phyloP scores from a whole-genome alignment of 1,140 invertebrate genomes.

The Neodiprion fabricii region DNA sequence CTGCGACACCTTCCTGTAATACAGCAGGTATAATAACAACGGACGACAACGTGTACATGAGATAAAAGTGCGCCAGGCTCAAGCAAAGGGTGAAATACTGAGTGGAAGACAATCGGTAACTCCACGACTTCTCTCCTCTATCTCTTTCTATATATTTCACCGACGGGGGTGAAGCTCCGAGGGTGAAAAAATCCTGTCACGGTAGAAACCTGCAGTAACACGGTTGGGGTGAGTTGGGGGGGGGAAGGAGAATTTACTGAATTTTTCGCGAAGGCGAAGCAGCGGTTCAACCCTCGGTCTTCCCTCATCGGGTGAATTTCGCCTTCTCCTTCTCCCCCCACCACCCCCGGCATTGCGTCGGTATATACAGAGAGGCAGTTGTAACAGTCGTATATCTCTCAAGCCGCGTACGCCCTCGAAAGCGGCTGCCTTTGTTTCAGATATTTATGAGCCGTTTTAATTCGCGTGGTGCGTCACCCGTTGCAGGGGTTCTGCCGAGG shows the following conservation, averaged over 20 bases:
- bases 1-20: too few relatives aligned
- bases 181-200: too few relatives aligned
- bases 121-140: too few relatives aligned
- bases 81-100: too few relatives aligned
- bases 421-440: slow-evolving; percentile 62
- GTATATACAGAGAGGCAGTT: background rate
- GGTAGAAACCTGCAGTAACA: too few relatives aligned
- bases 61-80: too few relatives aligned
- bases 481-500: slow-evolving; percentile 27
- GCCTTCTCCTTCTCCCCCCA: background rate
- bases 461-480: slow-evolving; percentile 56
- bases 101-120: too few relatives aligned
- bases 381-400: slow-evolving; percentile 56
- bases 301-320: background rate
- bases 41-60: too few relatives aligned
- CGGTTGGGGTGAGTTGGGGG: background rate
- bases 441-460: slow-evolving; percentile 65
- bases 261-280: background rate
- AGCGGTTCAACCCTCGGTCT: background rate
- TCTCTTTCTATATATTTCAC: too few relatives aligned
- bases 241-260: background rate
- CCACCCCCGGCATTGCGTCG: background rate
- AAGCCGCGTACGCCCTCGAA: slow-evolving; percentile 56
- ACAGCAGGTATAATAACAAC: too few relatives aligned
- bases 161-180: too few relatives aligned